These are phyloP conservation scores for Heliornis fulica DNA, from an alignment of 2,113 vertebrate species.

Conservation along the genomic window DNA sequence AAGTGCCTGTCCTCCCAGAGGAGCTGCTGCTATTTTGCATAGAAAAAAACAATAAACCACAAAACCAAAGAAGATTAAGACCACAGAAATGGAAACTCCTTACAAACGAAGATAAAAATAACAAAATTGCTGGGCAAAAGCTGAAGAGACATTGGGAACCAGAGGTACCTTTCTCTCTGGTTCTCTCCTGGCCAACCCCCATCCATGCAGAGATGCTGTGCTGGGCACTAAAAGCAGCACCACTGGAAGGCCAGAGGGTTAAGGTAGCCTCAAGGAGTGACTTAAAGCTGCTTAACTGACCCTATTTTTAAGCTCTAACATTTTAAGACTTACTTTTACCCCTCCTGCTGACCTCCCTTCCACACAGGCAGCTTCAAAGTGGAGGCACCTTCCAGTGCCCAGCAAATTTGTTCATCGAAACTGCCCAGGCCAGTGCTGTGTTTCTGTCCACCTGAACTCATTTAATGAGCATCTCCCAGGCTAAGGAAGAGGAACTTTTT, in stretches of 20 bases:
- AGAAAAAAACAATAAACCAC: background rate
- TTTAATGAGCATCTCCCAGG: background rate
- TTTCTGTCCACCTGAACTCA: background rate
- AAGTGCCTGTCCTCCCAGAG: background rate
- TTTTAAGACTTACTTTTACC: background rate
- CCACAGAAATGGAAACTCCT: background rate
- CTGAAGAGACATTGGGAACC: background rate
- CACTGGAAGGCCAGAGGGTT: background rate
- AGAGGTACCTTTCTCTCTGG: background rate
- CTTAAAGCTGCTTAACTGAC: background rate
- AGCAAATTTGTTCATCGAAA: background rate
- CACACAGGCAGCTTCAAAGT: background rate
- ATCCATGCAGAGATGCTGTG: fast-evolving
- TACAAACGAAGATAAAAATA: background rate
- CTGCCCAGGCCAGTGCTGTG: fast-evolving
- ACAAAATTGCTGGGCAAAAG: background rate
- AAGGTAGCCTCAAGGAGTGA: background rate
- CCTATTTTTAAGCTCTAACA: background rate
- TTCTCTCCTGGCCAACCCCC: fast-evolving
- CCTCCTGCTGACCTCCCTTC: background rate
- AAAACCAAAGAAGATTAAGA: background rate
- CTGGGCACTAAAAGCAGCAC: background rate
- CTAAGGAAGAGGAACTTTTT: background rate
- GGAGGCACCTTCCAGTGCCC: background rate
- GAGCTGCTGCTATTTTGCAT: background rate